Conservation (phyloP, 2,113 vertebrate species). For the Pollachius pollachius region DNA sequence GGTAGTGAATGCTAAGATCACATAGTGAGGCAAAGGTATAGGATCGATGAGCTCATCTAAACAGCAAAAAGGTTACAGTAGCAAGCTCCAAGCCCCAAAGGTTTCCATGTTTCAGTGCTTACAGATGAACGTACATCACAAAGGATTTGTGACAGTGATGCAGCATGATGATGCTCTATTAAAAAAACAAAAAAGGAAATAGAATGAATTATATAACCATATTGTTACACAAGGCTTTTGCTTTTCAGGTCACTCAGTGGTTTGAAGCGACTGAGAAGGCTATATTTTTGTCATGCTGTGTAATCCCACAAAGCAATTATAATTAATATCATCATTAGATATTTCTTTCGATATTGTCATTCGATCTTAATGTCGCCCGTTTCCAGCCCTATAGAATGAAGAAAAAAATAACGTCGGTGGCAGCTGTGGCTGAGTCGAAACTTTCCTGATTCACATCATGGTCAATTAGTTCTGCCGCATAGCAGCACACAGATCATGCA, state of each 20-base stretch:
- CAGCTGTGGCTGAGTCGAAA: slow-evolving; percentile 48
- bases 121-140: slow-evolving; percentile 32
- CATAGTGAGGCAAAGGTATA: slow-evolving; percentile 21
- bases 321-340: not conserved
- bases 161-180: slow-evolving; percentile 36
- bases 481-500: slow-evolving; percentile 70
- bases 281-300: slow-evolving; percentile 34
- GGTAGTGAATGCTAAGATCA: slow-evolving; percentile 33
- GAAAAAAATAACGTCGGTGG: slow-evolving; percentile 32
- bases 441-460: slow-evolving; percentile 66
- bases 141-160: slow-evolving; percentile 37
- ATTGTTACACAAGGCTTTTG: slow-evolving; percentile 55
- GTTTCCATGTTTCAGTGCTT: slow-evolving; percentile 33
- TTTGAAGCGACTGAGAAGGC: slow-evolving; percentile 43
- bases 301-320: slow-evolving; percentile 17
- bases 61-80: slow-evolving; percentile 15
- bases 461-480: slow-evolving; percentile 74
- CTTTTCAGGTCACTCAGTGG: slow-evolving; percentile 54
- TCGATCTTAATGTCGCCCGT: slow-evolving; percentile 18
- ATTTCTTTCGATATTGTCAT: too few species aligned
- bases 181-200: slow-evolving; percentile 42
- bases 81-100: slow-evolving; percentile 19
- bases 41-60: slow-evolving; percentile 10
- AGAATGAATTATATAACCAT: slow-evolving; percentile 54
- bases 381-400: not conserved